Percentiles rank a stretch among this genome's conserved stretches.
Conservation (phyloP, 1,140 invertebrate genomes). For the Zaprionus vittiger region DNA sequence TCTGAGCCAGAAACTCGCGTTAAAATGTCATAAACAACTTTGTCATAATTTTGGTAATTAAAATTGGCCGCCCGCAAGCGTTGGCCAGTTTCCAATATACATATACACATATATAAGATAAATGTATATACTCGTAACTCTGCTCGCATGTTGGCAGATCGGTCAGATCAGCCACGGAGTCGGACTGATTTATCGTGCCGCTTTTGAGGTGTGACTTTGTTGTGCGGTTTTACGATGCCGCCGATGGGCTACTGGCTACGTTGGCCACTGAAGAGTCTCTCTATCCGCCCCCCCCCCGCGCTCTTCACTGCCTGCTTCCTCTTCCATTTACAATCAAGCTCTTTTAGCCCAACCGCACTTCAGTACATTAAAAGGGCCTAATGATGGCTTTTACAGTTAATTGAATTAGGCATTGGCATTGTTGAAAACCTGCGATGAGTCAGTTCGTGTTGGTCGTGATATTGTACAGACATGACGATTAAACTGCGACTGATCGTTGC, state of each 20-base stretch:
- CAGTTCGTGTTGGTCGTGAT: conserved; percentile 17
- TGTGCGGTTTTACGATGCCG: conserved; percentile 63
- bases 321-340: conserved; percentile 1
- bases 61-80: conserved; percentile 73
- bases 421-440: conserved; percentile 54
- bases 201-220: conserved; percentile 72
- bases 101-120: conserved; percentile 1
- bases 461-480: background rate
- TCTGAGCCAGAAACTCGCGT: conserved; percentile 59
- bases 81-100: conserved; percentile 9
- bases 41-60: conserved; percentile 83
- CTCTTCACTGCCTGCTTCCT: background rate
- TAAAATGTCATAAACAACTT: conserved; percentile 81
- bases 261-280: conserved; percentile 3
- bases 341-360: background rate
- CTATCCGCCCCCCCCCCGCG: too few relatives aligned
- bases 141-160: conserved; percentile 21
- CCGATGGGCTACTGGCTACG: conserved; percentile 62
- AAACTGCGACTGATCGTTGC: background rate
- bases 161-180: conserved; percentile 26
- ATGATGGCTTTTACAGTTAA: conserved; percentile 79
- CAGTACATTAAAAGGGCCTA: conserved; percentile 61
- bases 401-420: conserved; percentile 61
- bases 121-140: conserved; percentile 10
- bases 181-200: conserved; percentile 71